These are phyloP conservation scores for Limnephilus marmoratus DNA, from an alignment of 2,888 invertebrate genomes.

Conservation along the genomic window DNA sequence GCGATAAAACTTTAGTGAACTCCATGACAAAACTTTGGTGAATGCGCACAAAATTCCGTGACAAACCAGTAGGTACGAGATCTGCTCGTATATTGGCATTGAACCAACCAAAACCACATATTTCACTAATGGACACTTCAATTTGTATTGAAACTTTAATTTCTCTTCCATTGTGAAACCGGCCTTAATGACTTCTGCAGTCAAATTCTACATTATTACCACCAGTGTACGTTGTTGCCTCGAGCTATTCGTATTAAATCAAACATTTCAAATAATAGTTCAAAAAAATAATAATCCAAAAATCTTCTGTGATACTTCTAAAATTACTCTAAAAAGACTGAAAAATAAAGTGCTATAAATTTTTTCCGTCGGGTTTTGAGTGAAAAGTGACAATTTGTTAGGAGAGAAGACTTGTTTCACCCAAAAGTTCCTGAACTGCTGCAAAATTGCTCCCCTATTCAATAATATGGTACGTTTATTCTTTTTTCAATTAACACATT, in stretches of 20 bases:
- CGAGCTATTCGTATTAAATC: conserved; percentile 8
- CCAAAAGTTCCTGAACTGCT: conserved; percentile 4
- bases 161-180: conserved; percentile 27
- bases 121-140: conserved; percentile 6
- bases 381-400: not conserved
- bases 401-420: not conserved
- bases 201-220: not conserved
- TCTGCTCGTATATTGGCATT: not conserved
- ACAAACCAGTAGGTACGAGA: not conserved
- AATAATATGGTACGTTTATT: conserved; percentile 60
- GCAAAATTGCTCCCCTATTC: conserved; percentile 53
- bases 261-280: not conserved
- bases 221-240: not conserved
- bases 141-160: not conserved
- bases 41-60: not conserved
- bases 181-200: not conserved
- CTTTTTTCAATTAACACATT: conserved; percentile 32
- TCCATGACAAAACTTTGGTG: not conserved
- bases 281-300: not conserved
- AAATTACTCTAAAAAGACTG: conserved; percentile 27
- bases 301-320: conserved; percentile 16
- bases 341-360: conserved; percentile 2
- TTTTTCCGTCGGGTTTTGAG: conserved; percentile 4
- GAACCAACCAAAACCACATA: not conserved
- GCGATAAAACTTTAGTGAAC: not conserved